A percentile compares a stretch with the other conserved stretches of the same genome.
phyloP scores from a whole-genome alignment of 2,113 vertebrate species.

The Oenanthe oenanthe region DNA sequence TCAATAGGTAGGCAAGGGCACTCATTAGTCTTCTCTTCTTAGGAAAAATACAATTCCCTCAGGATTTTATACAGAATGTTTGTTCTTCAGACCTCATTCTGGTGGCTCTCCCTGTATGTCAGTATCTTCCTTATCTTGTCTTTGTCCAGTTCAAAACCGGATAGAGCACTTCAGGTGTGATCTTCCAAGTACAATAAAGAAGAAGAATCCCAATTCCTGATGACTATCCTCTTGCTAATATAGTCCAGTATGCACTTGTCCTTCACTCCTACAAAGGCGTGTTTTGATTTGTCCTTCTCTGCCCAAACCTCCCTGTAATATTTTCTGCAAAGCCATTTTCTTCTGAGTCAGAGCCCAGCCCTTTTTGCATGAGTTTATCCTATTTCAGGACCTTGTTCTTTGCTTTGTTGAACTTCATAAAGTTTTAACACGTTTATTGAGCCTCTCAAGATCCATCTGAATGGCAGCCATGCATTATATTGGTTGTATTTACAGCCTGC shows the following conservation, averaged over 20 bases:
- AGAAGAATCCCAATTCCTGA: neutral
- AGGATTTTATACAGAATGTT: neutral
- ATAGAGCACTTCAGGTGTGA: neutral
- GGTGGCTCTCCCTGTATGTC: neutral
- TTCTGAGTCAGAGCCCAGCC: neutral
- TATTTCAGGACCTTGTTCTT: neutral
- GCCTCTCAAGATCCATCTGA: neutral
- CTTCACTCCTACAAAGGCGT: neutral
- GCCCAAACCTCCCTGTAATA: rapidly evolving
- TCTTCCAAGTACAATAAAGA: neutral
- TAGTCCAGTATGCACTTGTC: neutral
- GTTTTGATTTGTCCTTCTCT: neutral
- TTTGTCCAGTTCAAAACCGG: neutral
- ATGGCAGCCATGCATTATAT: neutral
- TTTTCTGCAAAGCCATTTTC: neutral
- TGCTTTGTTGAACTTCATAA: neutral
- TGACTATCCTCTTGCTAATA: neutral
- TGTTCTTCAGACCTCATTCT: neutral
- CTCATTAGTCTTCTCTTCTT: neutral
- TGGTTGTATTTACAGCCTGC: too few relatives aligned
- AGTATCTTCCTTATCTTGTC: neutral
- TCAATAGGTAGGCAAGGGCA: neutral
- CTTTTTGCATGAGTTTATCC: neutral
- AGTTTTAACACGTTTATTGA: neutral
- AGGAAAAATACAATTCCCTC: neutral